Base-by-base conservation (phyloP, 2,113 vertebrate genomes). In the Tragelaphus imberbis region DNA sequence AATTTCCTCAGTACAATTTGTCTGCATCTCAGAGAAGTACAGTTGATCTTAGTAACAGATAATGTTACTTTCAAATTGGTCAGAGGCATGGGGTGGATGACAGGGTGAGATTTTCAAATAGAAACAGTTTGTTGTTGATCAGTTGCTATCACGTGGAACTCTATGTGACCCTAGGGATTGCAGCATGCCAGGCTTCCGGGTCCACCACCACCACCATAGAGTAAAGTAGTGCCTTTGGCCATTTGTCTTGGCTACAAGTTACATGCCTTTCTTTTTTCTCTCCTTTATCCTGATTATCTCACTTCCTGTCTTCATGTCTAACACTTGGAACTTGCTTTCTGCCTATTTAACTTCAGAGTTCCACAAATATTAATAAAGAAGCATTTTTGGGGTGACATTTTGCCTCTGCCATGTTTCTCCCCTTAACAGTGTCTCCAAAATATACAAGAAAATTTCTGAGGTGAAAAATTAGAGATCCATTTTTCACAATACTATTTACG, bases 41-140 rank as follows among this genome's bases (percentile, higher is more conserved):
- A 23, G 19, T 36, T 71, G 65, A 36, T 36, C n/a, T 71, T 71
- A 71, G 65, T 23, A 36, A 71, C 65, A 36, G 19, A 71, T 68
- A n/a, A n/a, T 23, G n/a, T 36, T 71, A 36, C 65, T 71, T 36
- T 71, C 65, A 36, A 9, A 71, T 23, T 71, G n/a, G 65, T 36
- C n/a, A 71, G n/a, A 21, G 17, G 65, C 4, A 0, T n/a, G 16
- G 63, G 7, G 7, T 68, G 33, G 63, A 16, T n/a, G 63, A 68
- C 33, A 19, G 33, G 3, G 33, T 2, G 4, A 71, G n/a, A 36
- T 71, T 71, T 71, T 36, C 65, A 36, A 71, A 36, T 23, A 71
- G 65, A 71, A 71, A 23, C 19, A 12, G 4, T 36, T 71, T 36
- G 19, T 71, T 36, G 65, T 11, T 6, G n/a, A 71, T 36, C 65